phyloP scores from a whole-genome alignment of 1,140 invertebrate species.

The Temnothorax curvispinosus region DNA sequence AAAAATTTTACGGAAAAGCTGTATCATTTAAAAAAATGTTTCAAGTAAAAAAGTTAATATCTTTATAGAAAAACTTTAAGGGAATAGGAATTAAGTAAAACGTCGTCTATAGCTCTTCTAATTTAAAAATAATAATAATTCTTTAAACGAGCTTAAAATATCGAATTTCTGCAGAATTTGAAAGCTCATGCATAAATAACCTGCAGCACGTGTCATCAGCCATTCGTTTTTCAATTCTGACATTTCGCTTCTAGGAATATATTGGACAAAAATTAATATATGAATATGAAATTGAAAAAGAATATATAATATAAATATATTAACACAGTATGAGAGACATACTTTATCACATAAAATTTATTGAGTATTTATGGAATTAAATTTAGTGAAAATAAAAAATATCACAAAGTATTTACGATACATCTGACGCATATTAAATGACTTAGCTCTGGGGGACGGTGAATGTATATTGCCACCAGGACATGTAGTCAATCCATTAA shows the following conservation, averaged over 20 bases:
- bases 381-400: conserved; percentile 27
- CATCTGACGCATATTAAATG: conserved; percentile 2
- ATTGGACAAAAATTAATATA: not conserved
- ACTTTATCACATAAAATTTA: not conserved
- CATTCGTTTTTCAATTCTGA: not conserved
- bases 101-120: too few relatives aligned
- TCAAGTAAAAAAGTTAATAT: too few relatives aligned
- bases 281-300: not conserved
- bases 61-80: not conserved
- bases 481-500: conserved; percentile 90
- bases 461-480: conserved; percentile 88
- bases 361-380: not conserved
- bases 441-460: conserved; percentile 84
- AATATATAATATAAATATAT: not conserved
- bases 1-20: too few relatives aligned
- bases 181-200: not conserved
- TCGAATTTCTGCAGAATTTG: not conserved
- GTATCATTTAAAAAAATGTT: too few relatives aligned
- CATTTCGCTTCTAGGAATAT: not conserved
- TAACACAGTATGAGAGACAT: not conserved
- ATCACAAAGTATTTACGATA: not conserved
- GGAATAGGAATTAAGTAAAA: not conserved
- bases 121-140: too few relatives aligned
- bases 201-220: not conserved
- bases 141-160: not conserved